These are phyloP conservation scores for Agrilus mali DNA, from an alignment of 2,888 invertebrate genomes.

Conservation along the genomic window DNA sequence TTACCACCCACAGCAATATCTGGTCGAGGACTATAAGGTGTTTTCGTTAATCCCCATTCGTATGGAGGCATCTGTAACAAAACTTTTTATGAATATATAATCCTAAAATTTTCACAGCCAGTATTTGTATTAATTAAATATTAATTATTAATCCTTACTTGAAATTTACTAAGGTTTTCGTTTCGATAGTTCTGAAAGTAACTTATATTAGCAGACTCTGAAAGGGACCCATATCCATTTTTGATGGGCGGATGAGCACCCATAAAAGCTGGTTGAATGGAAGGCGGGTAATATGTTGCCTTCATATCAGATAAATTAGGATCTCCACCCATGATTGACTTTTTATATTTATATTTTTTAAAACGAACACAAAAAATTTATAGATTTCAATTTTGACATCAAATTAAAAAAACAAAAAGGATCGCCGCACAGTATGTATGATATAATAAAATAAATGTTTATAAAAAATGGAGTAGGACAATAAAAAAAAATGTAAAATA, in stretches of 20 bases:
- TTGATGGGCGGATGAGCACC: constrained; percentile 30
- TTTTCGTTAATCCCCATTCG: constrained; percentile 30
- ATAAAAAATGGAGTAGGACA: too few relatives aligned
- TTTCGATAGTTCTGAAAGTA: constrained; percentile 35
- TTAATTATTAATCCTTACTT: constrained; percentile 18
- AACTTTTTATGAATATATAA: too few relatives aligned
- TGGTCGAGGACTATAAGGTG: constrained; percentile 29
- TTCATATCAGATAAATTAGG: constrained; percentile 23
- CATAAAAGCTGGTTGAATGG: constrained; percentile 28
- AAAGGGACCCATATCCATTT: constrained; percentile 21
- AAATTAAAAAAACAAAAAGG: too few relatives aligned
- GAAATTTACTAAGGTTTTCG: constrained; percentile 31
- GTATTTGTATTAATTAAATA: not conserved
- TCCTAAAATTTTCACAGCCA: too few relatives aligned
- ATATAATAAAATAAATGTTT: too few relatives aligned
- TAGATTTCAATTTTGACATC: too few relatives aligned
- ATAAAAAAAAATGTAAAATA: too few relatives aligned
- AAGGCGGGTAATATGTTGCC: constrained; percentile 29
- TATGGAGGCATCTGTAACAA: constrained; percentile 29
- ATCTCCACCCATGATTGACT: constrained; percentile 7
- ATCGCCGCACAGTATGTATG: too few relatives aligned
- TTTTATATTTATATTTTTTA: too few relatives aligned
- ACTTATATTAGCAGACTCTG: constrained; percentile 20
- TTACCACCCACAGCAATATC: constrained; percentile 27
- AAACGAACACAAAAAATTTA: too few relatives aligned